A percentile compares a stretch with the other conserved stretches of the same genome.
Conservation (phyloP, 1,140 invertebrate species). For the Dolichoris vasculosae region DNA sequence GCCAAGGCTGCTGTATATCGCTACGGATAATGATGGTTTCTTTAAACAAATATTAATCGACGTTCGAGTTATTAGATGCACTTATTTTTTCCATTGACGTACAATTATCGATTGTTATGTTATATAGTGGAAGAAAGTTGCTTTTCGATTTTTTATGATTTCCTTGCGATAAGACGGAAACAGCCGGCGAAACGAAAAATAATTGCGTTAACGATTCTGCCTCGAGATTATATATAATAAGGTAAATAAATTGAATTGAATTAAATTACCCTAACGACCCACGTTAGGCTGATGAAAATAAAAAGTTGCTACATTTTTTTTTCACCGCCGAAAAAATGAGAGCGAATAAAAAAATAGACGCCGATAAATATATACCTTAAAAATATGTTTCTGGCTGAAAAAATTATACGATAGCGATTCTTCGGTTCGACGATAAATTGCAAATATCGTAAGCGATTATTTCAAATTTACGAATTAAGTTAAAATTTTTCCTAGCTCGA, state of each 20-base stretch:
- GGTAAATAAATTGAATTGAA: not conserved
- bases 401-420: too few species aligned
- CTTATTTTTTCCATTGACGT: not conserved
- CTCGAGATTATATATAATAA: not conserved
- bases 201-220: not conserved
- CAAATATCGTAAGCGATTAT: not conserved
- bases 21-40: constrained; percentile 4
- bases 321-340: not conserved
- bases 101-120: constrained; percentile 21
- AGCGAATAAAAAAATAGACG: not conserved
- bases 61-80: not conserved
- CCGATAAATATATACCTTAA: not conserved
- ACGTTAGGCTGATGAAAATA: not conserved
- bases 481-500: not conserved
- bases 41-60: constrained; percentile 50
- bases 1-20: not conserved
- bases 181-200: not conserved
- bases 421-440: too few species aligned
- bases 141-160: not conserved
- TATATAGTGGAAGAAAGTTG: too few species aligned
- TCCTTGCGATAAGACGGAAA: not conserved
- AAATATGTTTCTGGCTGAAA: not conserved
- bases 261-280: not conserved
- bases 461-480: not conserved
- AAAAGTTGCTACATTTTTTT: not conserved